Base-by-base conservation (phyloP, 1,140 invertebrate species). In the Mya arenaria region DNA sequence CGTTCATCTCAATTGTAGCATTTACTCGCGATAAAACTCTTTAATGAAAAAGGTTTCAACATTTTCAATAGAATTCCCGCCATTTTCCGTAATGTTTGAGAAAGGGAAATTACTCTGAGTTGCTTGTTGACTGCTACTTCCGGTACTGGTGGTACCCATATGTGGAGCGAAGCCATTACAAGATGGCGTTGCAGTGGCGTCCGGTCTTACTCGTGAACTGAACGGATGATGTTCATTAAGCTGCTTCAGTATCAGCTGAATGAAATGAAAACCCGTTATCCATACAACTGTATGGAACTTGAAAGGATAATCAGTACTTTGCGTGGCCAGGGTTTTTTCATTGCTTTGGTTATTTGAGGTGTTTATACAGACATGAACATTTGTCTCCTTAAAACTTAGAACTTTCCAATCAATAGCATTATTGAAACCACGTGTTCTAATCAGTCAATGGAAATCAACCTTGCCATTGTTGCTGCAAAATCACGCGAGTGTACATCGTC, bases 1-100 rank as follows among this genome's bases (percentile, higher is more conserved):
- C 96, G 89, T 96, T 96, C 77, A 94, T 93, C 84, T 96, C 96
- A 81, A 96, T 96, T n/a, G 95, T 95, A 39, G 94, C 92, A 85
- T 96, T 95, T 8, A 96, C 95, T 89, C 94, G 94, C 79, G 94
- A 93, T 48, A 96, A 91, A 32, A 96, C 94, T 36, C 94, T 90
- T n/a, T n/a, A 23, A 94, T 90, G 89, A 96, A 95, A 58, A 84
- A 75, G 8, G 75, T 58, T 71, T 87, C 86, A 73, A 86, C 83
- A 28, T 39, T 66, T 10, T 84, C 79, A 4, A 48, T 48, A 13
- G 63, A 1, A 1, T 65, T 60, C 30, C 28, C 10, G 28, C 23
- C 52, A 58, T 66, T 73, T 48, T 69, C 62, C 30, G 48, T 30
- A 34, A 25, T 28, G 37, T 65, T 71, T 17, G 28, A 6, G n/a